Conservation (phyloP, 2,113 vertebrate species). For the Abramis brama region DNA sequence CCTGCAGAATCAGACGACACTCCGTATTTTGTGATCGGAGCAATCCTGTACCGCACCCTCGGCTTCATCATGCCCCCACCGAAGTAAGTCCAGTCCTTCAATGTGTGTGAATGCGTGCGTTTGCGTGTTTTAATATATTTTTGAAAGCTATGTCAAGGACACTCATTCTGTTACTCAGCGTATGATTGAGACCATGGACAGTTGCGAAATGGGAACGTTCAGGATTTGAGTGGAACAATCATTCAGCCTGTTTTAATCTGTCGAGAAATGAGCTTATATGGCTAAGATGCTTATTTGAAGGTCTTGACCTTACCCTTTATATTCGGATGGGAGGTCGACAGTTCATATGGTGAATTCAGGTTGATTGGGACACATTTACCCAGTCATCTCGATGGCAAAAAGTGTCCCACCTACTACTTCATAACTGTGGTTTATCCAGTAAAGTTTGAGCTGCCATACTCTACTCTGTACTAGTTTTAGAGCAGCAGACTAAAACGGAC, state of each 20-base stretch:
- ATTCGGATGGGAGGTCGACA: not conserved
- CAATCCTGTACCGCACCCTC: slow-evolving; percentile 92
- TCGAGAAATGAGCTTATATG: not conserved
- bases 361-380: too few species aligned
- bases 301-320: slow-evolving; percentile 1
- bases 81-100: slow-evolving; percentile 76
- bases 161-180: not conserved
- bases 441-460: not conserved
- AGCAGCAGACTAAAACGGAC: not conserved
- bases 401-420: not conserved
- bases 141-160: not conserved
- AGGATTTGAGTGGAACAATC: not conserved
- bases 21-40: slow-evolving; percentile 93
- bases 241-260: not conserved
- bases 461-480: not conserved
- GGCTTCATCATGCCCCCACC: slow-evolving; percentile 90
- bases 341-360: not conserved
- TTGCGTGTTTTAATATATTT: not conserved
- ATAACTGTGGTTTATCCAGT: not conserved
- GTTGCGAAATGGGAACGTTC: not conserved
- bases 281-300: slow-evolving; percentile 18
- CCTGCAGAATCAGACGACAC: slow-evolving; percentile 83
- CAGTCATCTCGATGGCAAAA: too few species aligned
- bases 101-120: not conserved
- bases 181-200: not conserved